Conservation (phyloP, 1,140 invertebrate genomes). For the Pseudomyrmex flavicornis region DNA sequence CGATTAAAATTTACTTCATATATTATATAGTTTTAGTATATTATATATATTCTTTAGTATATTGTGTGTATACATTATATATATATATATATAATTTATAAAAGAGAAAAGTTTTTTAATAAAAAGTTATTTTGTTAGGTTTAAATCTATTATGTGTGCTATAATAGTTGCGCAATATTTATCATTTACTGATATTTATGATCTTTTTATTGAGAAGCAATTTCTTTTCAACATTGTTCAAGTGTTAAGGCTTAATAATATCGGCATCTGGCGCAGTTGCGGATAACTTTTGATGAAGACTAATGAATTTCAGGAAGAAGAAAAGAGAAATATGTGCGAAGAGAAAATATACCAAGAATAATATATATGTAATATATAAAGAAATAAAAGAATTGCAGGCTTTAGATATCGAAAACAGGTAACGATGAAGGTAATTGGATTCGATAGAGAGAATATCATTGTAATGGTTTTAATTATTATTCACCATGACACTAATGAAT, state of each 20-base stretch:
- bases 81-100: not conserved
- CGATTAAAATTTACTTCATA: not conserved
- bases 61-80: not conserved
- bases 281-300: constrained; percentile 72
- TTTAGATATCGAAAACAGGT: constrained; percentile 42
- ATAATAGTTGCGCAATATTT: not conserved
- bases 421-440: constrained; percentile 26
- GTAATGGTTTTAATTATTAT: constrained; percentile 20
- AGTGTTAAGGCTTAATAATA: constrained; percentile 68
- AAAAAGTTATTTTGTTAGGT: not conserved
- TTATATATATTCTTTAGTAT: not conserved
- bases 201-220: constrained; percentile 6
- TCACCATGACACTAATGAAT: constrained; percentile 15
- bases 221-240: not conserved
- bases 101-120: constrained; percentile 14
- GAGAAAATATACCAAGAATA: not conserved
- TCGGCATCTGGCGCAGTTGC: constrained; percentile 68
- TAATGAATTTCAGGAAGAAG: constrained; percentile 71
- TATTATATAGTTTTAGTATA: not conserved
- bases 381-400: constrained; percentile 26
- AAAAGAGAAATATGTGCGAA: not conserved
- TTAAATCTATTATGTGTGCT: not conserved
- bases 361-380: not conserved
- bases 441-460: constrained; percentile 26
- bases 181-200: not conserved